Evolutionary conservation across 2,113 vertebrate genomes (phyloP).

Genomic region (Zosterops japonicus): DNA sequence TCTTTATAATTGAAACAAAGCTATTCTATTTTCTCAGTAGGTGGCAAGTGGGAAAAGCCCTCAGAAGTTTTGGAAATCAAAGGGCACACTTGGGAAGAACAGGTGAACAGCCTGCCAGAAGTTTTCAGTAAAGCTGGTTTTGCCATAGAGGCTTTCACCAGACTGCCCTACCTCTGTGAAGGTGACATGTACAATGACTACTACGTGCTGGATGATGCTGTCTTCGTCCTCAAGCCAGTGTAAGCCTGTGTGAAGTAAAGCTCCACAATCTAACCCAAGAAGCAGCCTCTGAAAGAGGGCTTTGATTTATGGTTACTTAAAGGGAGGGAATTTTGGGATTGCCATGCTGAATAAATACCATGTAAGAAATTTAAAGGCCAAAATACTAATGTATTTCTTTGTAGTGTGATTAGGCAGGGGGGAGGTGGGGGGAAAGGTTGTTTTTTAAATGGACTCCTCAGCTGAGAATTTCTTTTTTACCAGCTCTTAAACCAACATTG

Average conservation of each 20-base stretch:
- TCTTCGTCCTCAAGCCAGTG: conserved; percentile 89
- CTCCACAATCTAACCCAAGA: conserved; percentile 37
- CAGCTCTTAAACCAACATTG: conserved; percentile 60
- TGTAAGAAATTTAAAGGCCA: conserved; percentile 77
- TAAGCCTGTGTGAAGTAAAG: conserved; percentile 43
- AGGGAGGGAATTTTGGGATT: conserved; percentile 55
- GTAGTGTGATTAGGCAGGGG: conserved; percentile 62
- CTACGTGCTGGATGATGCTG: conserved; percentile 93
- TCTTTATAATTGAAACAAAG: not conserved
- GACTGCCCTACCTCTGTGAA: conserved; percentile 95
- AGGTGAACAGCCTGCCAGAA: conserved; percentile 87
- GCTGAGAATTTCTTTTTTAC: conserved; percentile 72
- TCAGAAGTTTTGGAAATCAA: conserved; percentile 85
- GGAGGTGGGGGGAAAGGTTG: not conserved
- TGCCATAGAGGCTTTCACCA: conserved; percentile 90
- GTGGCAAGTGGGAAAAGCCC: conserved; percentile 94
- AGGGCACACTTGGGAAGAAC: conserved; percentile 95
- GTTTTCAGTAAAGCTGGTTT: conserved; percentile 88
- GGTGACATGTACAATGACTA: conserved; percentile 98
- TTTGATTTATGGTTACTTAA: conserved; percentile 34
- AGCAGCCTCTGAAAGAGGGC: conserved; percentile 49
- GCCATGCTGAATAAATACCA: conserved; percentile 53
- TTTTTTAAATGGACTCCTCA: conserved; percentile 64
- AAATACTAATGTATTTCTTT: conserved; percentile 82
- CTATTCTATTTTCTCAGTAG: conserved; percentile 78